Base-by-base conservation (phyloP, 2,113 vertebrate species). In the Choloepus hoffmanni region DNA sequence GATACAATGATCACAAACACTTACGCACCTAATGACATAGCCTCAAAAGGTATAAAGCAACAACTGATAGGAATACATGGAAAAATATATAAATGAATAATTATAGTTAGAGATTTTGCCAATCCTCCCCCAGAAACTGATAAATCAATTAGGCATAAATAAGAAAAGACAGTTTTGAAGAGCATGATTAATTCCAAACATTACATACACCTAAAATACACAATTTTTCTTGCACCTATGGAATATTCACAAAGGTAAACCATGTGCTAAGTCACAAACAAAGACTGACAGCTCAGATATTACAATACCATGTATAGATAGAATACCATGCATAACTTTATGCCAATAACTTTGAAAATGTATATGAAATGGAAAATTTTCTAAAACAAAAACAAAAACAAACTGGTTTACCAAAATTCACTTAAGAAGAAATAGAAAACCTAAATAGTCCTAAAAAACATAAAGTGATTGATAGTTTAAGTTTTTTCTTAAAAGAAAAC, bases 1-100 rank as follows among this genome's bases (percentile, higher is more conserved):
- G 36, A 87, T 24, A 63, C 23, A 70, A 88, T 68, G 36, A 65
- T 85, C 16, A 55, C 24, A 67, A 93, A 87, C 33, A 79, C 73
- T 62, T 18, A 50, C 53, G 55, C 8, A 84, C 73, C 45, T 85
- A 89, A 90, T 63, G 7, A 60, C 21, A 60, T 60, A 76, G 12
- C 48, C 73, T 85, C 60, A 90, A 90, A 94, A 84, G 58, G 72
- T 50, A 76, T 45, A 90, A 91, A 95, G 36, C 40, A 72, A 74
- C 26, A 65, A 65, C 60, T 90, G 28, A 78, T 43, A 72, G 18
- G 14, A 90, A 92, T 62, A 82, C 18, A 63, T 16, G 19, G 24
- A 82, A 70, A 45, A 77, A 81, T n/a, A 86, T n/a, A 40, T 14
- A 77, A 73, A 89, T 85, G 21, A 82, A 62, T 45, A 84, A 7